Evolutionary conservation across 2,113 vertebrate genomes (phyloP).

Genomic region (Ptychochromis oligacanthus): DNA sequence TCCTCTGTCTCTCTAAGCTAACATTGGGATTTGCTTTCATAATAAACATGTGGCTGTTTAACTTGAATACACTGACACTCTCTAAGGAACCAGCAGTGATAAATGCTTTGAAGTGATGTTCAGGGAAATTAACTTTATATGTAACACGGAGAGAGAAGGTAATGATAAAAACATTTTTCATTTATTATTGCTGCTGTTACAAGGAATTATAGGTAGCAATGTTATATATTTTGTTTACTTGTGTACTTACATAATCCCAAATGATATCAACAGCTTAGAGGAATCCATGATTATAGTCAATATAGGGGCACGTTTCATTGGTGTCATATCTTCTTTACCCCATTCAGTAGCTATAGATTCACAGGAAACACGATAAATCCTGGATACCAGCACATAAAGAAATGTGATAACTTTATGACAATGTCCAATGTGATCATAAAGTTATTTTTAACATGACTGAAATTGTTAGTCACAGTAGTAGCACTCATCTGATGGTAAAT

Average conservation of each 20-base stretch:
- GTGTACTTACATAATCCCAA: neutral
- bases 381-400: neutral
- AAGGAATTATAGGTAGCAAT: neutral
- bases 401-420: neutral
- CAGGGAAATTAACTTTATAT: constrained; percentile 19
- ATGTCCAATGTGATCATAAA: neutral
- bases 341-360: too few species aligned
- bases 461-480: neutral
- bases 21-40: constrained; percentile 49
- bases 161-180: neutral
- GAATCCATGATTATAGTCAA: neutral
- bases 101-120: constrained; percentile 24
- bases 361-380: neutral
- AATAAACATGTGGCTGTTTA: constrained; percentile 51
- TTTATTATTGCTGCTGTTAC: neutral
- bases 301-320: neutral
- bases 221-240: neutral
- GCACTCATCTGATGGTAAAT: neutral
- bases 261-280: neutral
- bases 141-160: neutral
- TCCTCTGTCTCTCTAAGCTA: constrained; percentile 40
- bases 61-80: constrained; percentile 38
- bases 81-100: constrained; percentile 10
- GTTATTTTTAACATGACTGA: neutral
- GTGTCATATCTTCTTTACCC: neutral